Evolutionary conservation across 2,797 vertebrate genomes (phyloP), one percentile per base, ranked within the genome.

Genomic region (Chaetodon trifasciatus): DNA sequence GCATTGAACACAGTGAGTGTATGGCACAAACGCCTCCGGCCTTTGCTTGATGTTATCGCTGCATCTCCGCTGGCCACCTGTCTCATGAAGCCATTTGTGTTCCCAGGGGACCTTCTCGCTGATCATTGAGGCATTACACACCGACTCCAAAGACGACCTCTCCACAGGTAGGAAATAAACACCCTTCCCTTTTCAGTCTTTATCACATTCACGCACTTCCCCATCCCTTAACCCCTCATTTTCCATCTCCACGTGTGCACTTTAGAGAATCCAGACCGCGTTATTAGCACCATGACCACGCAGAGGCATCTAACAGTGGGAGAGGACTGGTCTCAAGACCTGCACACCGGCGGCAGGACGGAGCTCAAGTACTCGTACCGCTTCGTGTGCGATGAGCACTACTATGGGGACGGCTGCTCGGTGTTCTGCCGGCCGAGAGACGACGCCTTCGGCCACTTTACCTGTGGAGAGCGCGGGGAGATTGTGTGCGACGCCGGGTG

Each of bases 361-460:
- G 97, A 99, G 83, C 96, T 99, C 81, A 97, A 96, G 79, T 99
- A 98, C 87, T 97, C 98, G 3, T 99, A 98, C 78, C 97, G 98
- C 62, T 98, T 99, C 0, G 97, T 99, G 70, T 99, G 98, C 0
- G 98, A 99, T 0, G 98, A 99, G 89, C 97, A 99, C 86, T 99
- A 99, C 93, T 98, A 98, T 0, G 98, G 98, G 12, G 98, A 99
- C 57, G 98, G 98, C 16, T 99, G 98, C 91, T 98, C 98, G 0
- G 98, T 97, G 73, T 99, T 99, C 93, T 99, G 98, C 90, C 96
- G 98, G 0, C 97, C 98, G 4, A 88, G 98, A 9, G 98, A 99
- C 0, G 98, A 99, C 39, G 96, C 97, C 17, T 99, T 99, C 42
- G 98, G 98, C 11, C 98, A 99, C 92, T 99, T 99, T 95, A 98